Conservation (phyloP, 1,140 invertebrate species). For the Drosophila mojavensis region DNA sequence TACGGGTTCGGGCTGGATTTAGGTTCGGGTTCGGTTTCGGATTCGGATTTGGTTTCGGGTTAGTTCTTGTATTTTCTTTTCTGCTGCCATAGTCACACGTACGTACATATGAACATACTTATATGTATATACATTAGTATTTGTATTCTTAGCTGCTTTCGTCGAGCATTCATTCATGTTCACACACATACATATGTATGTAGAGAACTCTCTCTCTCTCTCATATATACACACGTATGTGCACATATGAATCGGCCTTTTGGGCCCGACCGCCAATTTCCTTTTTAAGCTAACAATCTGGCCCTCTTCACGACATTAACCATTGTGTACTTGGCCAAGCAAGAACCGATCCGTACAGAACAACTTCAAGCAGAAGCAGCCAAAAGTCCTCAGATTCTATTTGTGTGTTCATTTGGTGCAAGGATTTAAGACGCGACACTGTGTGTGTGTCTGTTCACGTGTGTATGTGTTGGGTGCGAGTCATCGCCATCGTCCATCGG, state of each 20-base stretch:
- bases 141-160: slow-evolving; percentile 37
- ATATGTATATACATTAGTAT: not conserved
- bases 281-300: slow-evolving; percentile 78
- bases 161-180: slow-evolving; percentile 45
- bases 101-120: not conserved
- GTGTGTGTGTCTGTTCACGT: slow-evolving; percentile 14
- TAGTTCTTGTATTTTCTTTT: slow-evolving; percentile 40
- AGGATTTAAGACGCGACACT: slow-evolving; percentile 61
- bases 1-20: slow-evolving; percentile 8
- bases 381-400: slow-evolving; percentile 36
- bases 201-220: not conserved
- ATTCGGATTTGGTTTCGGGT: slow-evolving; percentile 18
- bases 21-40: slow-evolving; percentile 1
- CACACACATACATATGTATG: slow-evolving; percentile 5
- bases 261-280: slow-evolving; percentile 53
- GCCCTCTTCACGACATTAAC: slow-evolving; percentile 66
- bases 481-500: slow-evolving; percentile 29
- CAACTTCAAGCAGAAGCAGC: slow-evolving; percentile 2
- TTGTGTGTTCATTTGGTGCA: slow-evolving; percentile 46
- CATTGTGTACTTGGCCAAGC: slow-evolving; percentile 73
- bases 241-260: slow-evolving; percentile 10
- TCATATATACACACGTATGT: not conserved
- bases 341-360: slow-evolving; percentile 47
- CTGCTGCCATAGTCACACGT: slow-evolving; percentile 12
- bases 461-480: slow-evolving; percentile 28